These are phyloP conservation scores for Marasmarcha lunaedactyla DNA, from an alignment of 2,888 invertebrate genomes.

Conservation along the genomic window DNA sequence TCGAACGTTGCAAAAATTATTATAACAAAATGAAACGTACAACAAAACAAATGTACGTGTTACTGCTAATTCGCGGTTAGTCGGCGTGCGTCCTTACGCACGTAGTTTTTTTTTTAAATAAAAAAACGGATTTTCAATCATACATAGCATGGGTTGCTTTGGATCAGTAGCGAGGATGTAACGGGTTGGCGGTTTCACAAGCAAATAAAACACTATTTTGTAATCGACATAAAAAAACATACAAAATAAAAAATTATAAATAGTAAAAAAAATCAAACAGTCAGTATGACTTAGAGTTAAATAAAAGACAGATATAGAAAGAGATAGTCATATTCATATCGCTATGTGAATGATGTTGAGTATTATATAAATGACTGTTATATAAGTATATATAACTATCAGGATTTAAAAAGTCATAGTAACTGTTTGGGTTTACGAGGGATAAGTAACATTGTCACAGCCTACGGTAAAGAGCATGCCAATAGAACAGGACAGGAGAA, in stretches of 20 bases:
- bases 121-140: background rate
- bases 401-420: constrained; percentile 49
- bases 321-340: constrained; percentile 62
- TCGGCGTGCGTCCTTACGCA: constrained; percentile 25
- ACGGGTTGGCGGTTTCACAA: constrained; percentile 63
- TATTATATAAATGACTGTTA: constrained; percentile 23
- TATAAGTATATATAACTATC: too few relatives aligned
- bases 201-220: constrained; percentile 59
- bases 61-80: constrained; percentile 48
- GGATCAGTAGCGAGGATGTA: constrained; percentile 57
- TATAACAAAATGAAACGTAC: constrained; percentile 23
- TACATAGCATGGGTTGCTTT: constrained; percentile 41
- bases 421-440: constrained; percentile 62
- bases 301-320: constrained; percentile 58
- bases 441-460: constrained; percentile 66
- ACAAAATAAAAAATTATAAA: constrained; percentile 30
- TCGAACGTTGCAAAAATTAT: constrained; percentile 36
- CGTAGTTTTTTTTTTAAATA: background rate
- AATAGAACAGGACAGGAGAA: constrained; percentile 37
- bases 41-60: constrained; percentile 35
- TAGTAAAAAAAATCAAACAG: constrained; percentile 59
- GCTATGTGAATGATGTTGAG: constrained; percentile 56
- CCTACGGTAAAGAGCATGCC: constrained; percentile 57
- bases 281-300: constrained; percentile 66
- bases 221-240: constrained; percentile 38